Evolutionary conservation across 2,888 invertebrate species (phyloP).

Genomic region (Drosophila mulleri): DNA sequence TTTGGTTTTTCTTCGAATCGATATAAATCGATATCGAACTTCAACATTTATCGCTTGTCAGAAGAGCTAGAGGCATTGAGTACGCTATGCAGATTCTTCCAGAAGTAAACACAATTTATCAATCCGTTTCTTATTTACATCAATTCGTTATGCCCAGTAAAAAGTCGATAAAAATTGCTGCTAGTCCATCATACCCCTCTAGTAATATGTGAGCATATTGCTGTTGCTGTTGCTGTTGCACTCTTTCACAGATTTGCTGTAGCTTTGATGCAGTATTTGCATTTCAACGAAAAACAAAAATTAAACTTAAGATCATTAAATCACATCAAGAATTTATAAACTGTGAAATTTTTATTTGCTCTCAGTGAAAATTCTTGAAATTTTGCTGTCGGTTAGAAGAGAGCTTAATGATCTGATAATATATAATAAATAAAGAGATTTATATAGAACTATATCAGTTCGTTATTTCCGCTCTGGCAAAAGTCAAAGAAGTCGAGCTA

Average conservation of each 20-base stretch:
- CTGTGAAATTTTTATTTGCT: background rate
- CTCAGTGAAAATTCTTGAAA: background rate
- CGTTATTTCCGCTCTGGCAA: background rate
- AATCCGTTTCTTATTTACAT: too few species aligned
- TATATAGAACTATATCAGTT: background rate
- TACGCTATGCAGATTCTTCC: too few species aligned
- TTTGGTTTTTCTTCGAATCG: too few species aligned
- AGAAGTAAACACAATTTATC: too few species aligned
- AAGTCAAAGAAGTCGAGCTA: conserved; percentile 1
- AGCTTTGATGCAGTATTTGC: conserved; percentile 50
- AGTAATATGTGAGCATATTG: too few species aligned
- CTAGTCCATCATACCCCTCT: background rate
- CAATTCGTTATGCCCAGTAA: too few species aligned
- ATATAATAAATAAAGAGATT: background rate
- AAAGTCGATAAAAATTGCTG: too few species aligned
- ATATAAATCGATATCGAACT: too few species aligned
- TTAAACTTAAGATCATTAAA: conserved; percentile 49
- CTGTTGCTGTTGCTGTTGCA: conserved; percentile 25
- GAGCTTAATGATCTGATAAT: background rate
- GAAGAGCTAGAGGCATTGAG: too few species aligned
- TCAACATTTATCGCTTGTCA: too few species aligned
- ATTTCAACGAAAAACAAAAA: conserved; percentile 39
- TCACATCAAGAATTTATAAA: conserved; percentile 37
- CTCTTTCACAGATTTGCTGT: conserved; percentile 33
- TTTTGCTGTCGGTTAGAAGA: too few species aligned